phyloP scores from a whole-genome alignment of 1,140 invertebrate species.

The Proctacanthus coquilletti region DNA sequence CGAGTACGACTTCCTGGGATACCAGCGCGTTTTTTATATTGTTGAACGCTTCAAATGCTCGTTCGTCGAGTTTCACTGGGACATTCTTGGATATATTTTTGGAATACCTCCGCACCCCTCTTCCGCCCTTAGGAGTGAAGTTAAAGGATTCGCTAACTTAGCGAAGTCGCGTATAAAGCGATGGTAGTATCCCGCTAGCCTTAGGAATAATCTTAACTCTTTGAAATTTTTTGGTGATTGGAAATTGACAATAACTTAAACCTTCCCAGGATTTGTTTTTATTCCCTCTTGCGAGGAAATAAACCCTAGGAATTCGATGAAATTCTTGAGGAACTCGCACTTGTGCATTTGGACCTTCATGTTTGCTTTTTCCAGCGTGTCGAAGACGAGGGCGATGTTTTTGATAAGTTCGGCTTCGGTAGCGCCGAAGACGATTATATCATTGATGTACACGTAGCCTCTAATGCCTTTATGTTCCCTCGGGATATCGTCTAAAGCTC shows the following conservation, averaged over 20 bases:
- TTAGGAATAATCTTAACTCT: neutral
- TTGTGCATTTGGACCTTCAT: no score
- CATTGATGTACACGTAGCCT: slow-evolving; percentile 20
- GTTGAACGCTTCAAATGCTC: neutral
- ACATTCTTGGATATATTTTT: no score
- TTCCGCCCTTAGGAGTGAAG: neutral
- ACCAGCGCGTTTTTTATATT: neutral
- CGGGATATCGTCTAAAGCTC: slow-evolving; percentile 26
- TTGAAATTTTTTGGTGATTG: neutral
- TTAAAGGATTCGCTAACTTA: neutral
- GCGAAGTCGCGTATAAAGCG: neutral
- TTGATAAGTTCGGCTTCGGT: no score
- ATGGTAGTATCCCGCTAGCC: neutral
- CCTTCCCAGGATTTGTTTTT: no score
- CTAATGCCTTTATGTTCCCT: slow-evolving; percentile 12
- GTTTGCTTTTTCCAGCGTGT: no score
- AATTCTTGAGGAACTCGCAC: no score
- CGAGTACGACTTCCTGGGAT: slow-evolving; percentile 10
- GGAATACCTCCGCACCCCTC: neutral
- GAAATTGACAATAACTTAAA: no score
- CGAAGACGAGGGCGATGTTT: no score
- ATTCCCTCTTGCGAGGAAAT: no score
- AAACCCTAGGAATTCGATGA: no score
- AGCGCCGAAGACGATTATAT: slow-evolving; percentile 15
- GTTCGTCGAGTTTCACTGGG: neutral